Base-by-base conservation (phyloP, 2,797 vertebrate genomes). In the Melopsittacus undulatus region DNA sequence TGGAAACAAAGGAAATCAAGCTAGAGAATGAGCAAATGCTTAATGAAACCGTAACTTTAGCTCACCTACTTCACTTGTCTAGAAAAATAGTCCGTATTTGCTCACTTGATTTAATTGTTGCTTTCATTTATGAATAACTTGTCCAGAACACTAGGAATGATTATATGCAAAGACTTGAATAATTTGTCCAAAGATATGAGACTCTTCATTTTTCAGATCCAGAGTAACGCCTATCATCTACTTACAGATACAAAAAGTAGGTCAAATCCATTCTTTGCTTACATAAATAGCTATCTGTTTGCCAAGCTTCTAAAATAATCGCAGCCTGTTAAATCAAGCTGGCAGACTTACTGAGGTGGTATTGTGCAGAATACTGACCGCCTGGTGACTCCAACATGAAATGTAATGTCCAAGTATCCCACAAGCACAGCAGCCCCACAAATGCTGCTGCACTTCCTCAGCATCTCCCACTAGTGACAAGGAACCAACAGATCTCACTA, bases 221-320 rank as follows among this genome's bases (percentile, higher is more conserved):
- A 43, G 27, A 54, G 61, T 36, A 86, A 87, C 0, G 19, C 59
- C 75, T 42, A 9, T 87, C 63, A 91, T 88, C 67, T 76, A 64
- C 80, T 82, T 45, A 52, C 22, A 42, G 36, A 36, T 36, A 36
- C 36, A 70, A 38, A 84, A 96, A 91, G 74, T 94, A 96, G 88
- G 92, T 95, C 95, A 90, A 82, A 80, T 61, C 45, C 61, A 62
- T 70, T 86, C 90, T 86, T 94, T 87, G 42, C 77, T 94, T 96
- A 92, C 72, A 51, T 91, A 95, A 94, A 64, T 49, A 76, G 52
- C 74, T 84, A 82, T 88, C 69, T 94, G 80, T 67, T 87, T 94
- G 80, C 54, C 0, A 0, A 92, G 67, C 52, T 80, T 89, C 85
- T 88, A 38, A 79, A 96, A 92, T 89, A 91, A 92, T 68, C 92